Evolutionary conservation across 2,888 invertebrate genomes (phyloP).

Genomic region (Clivina fossor): DNA sequence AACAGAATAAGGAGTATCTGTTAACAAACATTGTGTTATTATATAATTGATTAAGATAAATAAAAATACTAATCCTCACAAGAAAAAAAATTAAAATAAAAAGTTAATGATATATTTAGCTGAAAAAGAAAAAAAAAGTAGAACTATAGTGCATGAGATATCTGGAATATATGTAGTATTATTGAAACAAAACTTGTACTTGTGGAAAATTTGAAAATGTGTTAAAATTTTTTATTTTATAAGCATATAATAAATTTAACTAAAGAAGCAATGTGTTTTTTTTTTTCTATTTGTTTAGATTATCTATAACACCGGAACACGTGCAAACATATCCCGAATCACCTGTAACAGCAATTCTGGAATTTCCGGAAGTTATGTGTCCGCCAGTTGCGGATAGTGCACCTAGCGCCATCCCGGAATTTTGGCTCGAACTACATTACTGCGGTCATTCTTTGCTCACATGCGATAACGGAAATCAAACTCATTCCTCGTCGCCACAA

Average conservation of each 20-base stretch:
- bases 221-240: not conserved
- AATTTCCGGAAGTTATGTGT: conserved; percentile 74
- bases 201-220: too few relatives aligned
- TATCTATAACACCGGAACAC: conserved; percentile 73
- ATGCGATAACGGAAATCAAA: conserved; percentile 64
- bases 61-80: too few relatives aligned
- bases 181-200: too few relatives aligned
- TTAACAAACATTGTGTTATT: too few relatives aligned
- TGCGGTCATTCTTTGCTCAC: conserved; percentile 75
- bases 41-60: too few relatives aligned
- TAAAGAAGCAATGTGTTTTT: too few relatives aligned
- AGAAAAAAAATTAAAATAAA: too few relatives aligned
- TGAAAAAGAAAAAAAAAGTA: too few relatives aligned
- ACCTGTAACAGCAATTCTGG: conserved; percentile 71
- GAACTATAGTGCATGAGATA: too few relatives aligned
- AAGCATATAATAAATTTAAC: not conserved
- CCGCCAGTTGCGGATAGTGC: conserved; percentile 61
- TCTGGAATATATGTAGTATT: too few relatives aligned
- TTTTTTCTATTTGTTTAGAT: conserved; percentile 45
- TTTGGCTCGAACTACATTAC: conserved; percentile 77
- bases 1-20: too few relatives aligned
- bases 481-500: conserved; percentile 55
- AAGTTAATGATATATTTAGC: too few relatives aligned
- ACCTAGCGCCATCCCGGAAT: conserved; percentile 61
- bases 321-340: conserved; percentile 79